Percentiles rank a stretch among this genome's conserved stretches.
Evolutionary conservation across 2,797 vertebrate genomes (phyloP).

Genomic region (Phyllotis vaccarum): DNA sequence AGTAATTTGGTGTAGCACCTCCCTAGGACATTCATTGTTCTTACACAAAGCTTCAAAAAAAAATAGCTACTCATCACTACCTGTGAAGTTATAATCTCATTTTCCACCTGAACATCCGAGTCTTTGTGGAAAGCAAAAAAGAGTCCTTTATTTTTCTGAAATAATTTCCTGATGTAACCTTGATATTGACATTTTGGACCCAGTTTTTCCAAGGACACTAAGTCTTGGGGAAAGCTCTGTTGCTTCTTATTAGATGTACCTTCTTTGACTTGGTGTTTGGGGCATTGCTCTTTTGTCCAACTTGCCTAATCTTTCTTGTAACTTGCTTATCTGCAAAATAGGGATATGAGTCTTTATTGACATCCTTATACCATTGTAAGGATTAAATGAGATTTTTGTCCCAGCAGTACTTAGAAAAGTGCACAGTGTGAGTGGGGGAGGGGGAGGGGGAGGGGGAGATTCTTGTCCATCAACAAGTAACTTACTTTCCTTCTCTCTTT

Average conservation of each 20-base stretch:
- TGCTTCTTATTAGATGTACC: neutral
- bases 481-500: too few relatives aligned
- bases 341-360: neutral
- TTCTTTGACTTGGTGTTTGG: neutral
- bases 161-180: constrained; percentile 4
- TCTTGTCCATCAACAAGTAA: neutral
- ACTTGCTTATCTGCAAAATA: neutral
- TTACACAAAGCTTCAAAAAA: neutral
- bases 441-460: neutral
- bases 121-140: neutral
- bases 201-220: constrained; percentile 40
- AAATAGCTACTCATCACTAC: neutral
- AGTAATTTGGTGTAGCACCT: neutral
- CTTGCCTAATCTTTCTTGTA: neutral
- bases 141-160: neutral
- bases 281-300: neutral
- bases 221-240: neutral
- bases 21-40: neutral
- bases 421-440: neutral
- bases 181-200: neutral
- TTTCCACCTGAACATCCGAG: neutral
- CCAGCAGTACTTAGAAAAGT: neutral
- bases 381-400: neutral
- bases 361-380: neutral
- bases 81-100: neutral